These are phyloP conservation scores for Oreochromis mossambicus DNA, from an alignment of 2,797 vertebrate species.

Conservation along the genomic window DNA sequence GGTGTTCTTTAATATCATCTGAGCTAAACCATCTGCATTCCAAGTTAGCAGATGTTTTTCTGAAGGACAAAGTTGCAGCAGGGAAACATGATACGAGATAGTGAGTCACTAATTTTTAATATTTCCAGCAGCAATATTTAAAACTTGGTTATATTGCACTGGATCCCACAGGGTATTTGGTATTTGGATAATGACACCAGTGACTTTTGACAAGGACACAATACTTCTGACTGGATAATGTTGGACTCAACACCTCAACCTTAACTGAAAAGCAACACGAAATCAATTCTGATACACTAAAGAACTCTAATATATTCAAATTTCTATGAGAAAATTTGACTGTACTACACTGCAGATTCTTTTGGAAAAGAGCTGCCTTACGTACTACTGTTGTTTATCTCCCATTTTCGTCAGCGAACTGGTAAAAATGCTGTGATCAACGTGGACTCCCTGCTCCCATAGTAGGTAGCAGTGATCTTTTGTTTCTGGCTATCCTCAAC, in stretches of 20 bases:
- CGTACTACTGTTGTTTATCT: background rate
- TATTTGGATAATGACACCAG: background rate
- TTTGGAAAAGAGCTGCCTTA: background rate
- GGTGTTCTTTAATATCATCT: slow-evolving; percentile 21
- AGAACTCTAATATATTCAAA: background rate
- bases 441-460: background rate
- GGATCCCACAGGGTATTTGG: background rate
- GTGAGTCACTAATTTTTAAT: background rate
- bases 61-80: background rate
- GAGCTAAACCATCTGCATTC: slow-evolving; percentile 2
- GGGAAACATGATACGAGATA: background rate
- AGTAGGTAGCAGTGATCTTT: slow-evolving; percentile 6
- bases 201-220: background rate
- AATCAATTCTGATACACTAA: background rate
- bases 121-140: background rate
- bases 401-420: slow-evolving; percentile 1
- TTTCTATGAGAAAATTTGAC: background rate
- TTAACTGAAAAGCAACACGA: slow-evolving; percentile 10
- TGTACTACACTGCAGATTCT: background rate
- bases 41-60: slow-evolving; percentile 23
- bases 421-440: background rate
- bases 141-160: background rate
- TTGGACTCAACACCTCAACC: background rate
- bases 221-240: background rate
- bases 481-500: slow-evolving; percentile 4